These are phyloP conservation scores for Philonicus albiceps DNA, from an alignment of 2,888 invertebrate species.

Conservation along the genomic window DNA sequence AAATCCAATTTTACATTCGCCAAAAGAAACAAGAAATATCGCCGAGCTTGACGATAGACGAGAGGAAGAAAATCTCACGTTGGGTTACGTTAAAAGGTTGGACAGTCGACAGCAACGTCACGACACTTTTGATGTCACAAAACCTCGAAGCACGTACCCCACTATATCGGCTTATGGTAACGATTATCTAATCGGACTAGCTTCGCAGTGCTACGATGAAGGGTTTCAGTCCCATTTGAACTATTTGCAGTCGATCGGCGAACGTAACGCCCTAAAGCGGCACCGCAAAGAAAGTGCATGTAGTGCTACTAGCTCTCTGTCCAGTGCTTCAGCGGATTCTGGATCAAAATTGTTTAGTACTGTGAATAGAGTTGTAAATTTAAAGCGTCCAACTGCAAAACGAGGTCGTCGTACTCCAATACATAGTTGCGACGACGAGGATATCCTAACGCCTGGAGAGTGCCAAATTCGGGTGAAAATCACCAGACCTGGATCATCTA, in stretches of 20 bases:
- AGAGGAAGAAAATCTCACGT: not conserved
- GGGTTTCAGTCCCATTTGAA: conserved; percentile 59
- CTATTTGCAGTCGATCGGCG: conserved; percentile 60
- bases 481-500: conserved; percentile 46
- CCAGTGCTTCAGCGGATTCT: not conserved
- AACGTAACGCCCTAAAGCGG: conserved; percentile 54
- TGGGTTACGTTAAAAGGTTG: conserved; percentile 9
- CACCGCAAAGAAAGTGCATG: conserved; percentile 35
- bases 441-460: not conserved
- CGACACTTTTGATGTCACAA: not conserved
- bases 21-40: not conserved
- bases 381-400: conserved; percentile 42
- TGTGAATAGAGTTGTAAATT: conserved; percentile 21
- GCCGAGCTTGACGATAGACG: not conserved
- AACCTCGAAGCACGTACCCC: not conserved
- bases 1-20: conserved; percentile 28
- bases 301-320: conserved; percentile 4
- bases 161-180: not conserved
- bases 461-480: conserved; percentile 57
- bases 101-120: not conserved
- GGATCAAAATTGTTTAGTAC: not conserved
- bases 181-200: conserved; percentile 53
- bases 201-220: conserved; percentile 59
- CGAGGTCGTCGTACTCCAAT: conserved; percentile 9
- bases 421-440: not conserved